Evolutionary conservation across 2,113 vertebrate species (phyloP).

Genomic region (Sciurus niger): DNA sequence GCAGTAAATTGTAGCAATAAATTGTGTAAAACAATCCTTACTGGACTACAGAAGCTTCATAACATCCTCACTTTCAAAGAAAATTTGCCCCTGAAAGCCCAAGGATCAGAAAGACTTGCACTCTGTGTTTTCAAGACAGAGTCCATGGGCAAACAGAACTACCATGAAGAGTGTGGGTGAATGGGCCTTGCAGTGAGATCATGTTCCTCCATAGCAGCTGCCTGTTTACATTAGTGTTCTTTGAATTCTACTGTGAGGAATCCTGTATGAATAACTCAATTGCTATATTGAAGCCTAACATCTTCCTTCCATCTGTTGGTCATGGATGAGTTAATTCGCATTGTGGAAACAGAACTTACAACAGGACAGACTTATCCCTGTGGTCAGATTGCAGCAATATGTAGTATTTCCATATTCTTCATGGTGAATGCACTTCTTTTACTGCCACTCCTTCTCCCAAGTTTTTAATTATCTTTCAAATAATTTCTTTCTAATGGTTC

Average conservation of each 20-base stretch:
- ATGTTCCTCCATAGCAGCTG: neutral
- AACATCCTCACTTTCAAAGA: conserved; percentile 16
- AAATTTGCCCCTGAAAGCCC: neutral
- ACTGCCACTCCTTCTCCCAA: neutral
- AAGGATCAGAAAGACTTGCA: neutral
- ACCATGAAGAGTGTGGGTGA: neutral
- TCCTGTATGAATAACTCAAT: neutral
- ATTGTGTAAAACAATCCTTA: neutral
- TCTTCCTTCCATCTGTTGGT: neutral
- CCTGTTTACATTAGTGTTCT: neutral
- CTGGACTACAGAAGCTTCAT: neutral
- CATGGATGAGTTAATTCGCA: neutral
- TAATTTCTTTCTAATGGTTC: conserved; percentile 5
- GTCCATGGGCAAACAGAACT: neutral
- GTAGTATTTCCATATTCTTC: neutral
- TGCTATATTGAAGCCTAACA: neutral
- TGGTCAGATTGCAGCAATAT: neutral
- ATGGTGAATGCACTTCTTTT: neutral
- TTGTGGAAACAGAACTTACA: neutral
- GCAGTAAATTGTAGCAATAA: conserved; percentile 50
- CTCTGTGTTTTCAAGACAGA: neutral
- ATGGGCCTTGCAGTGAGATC: neutral
- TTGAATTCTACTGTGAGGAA: neutral
- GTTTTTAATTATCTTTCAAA: conserved; percentile 3
- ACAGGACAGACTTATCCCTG: neutral